Base-by-base conservation (phyloP, 2,888 invertebrate species). In the Leptopilina myrica region DNA sequence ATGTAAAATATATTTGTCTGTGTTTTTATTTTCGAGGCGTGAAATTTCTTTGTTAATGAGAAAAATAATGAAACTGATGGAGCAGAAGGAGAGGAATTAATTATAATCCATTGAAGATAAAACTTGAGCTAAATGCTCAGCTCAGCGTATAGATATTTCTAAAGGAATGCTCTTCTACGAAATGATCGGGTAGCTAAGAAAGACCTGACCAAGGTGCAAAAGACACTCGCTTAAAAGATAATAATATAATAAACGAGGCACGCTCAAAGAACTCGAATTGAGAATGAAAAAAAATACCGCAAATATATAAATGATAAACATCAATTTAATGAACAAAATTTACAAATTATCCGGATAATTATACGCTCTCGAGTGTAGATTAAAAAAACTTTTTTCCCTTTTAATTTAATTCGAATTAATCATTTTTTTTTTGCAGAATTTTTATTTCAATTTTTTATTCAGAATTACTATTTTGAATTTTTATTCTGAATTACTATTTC, bases 191-290 rank as follows among this genome's bases (percentile, higher is more conserved):
- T 73, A 56, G n/a, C 73, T 9, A 56, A 73, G 69, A 69, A 69
- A 69, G 69, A 53, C 69, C 73, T 73, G 73, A 53, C 53, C 53
- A 73, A 73, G 73, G 73, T 73, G 73, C 73, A 73, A 73, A 73
- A 73, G 73, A 73, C 73, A 73, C 73, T 73, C 53, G 9, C 73
- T 73, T 0, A 53, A 73, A 56, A 73, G 73, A 73, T 53, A 53
- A 69, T 69, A 26, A 26, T 49, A 69, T 69, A 69, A 69, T 69
- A 4, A 49, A 69, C 14, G 53, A 49, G 53, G 7, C 53, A 20
- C 26, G 53, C 12, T 33, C 69, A 33, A 69, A 20, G 53, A 53
- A 33, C 69, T 53, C 53, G 4, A 56, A 69, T 26, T 49, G 20
- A 62, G 20, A 62, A 20, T 20, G 20, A 62, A 20, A 62, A 62